Conservation (phyloP, 1,140 invertebrate species). For the Odontomachus brunneus region DNA sequence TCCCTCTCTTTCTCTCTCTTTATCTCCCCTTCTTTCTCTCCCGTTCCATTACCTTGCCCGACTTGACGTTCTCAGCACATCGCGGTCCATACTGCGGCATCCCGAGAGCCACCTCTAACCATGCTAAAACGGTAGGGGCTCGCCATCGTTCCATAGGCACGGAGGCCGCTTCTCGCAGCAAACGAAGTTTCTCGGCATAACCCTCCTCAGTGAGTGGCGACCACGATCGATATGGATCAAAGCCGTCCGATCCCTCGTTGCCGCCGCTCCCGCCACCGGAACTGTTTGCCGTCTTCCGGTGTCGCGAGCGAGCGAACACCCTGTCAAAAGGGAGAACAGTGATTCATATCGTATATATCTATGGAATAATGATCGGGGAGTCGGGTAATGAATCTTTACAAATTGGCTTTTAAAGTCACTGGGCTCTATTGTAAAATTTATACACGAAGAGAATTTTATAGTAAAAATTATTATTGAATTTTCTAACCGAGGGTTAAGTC, state of each 20-base stretch:
- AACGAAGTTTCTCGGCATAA: conserved; percentile 92
- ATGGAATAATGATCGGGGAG: neutral
- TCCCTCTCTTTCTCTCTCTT: too few relatives aligned
- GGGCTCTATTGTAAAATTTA: too few relatives aligned
- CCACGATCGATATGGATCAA: conserved; percentile 87
- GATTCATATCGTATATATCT: neutral
- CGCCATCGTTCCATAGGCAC: conserved; percentile 96
- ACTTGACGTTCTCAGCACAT: conserved; percentile 97
- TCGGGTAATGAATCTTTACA: too few relatives aligned
- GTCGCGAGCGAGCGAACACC: conserved; percentile 93
- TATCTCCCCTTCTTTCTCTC: too few relatives aligned
- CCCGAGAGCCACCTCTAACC: conserved; percentile 96
- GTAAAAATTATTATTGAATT: too few relatives aligned
- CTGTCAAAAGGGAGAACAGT: conserved; percentile 77
- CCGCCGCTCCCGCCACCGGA: conserved; percentile 82
- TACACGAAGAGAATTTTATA: too few relatives aligned
- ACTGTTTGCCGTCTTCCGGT: conserved; percentile 88
- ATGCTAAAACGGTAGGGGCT: conserved; percentile 95
- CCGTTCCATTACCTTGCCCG: conserved; percentile 91
- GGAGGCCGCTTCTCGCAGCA: conserved; percentile 93
- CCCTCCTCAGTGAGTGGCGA: conserved; percentile 94
- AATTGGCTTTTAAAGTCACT: too few relatives aligned
- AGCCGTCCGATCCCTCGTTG: conserved; percentile 85
- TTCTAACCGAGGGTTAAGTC: too few relatives aligned
- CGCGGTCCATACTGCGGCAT: conserved; percentile 96